phyloP scores from a whole-genome alignment of 2,113 vertebrate genomes.

The Uropsilus gracilis region DNA sequence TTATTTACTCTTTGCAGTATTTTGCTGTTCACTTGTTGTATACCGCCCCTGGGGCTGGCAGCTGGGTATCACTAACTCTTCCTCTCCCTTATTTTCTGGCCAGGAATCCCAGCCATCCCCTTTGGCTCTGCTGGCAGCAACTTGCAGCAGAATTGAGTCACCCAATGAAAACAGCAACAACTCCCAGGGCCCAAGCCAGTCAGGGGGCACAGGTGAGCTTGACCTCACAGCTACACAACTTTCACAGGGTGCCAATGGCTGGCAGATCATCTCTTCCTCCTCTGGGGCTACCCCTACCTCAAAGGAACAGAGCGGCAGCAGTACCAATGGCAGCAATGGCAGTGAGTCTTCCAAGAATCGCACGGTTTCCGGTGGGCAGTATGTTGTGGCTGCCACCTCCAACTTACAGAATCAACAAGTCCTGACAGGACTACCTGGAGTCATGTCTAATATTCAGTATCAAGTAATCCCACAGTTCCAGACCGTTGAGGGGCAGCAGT shows the following conservation, averaged over 20 bases:
- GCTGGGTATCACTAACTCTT: conserved; percentile 75
- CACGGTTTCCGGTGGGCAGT: conserved; percentile 88
- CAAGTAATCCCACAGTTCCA: conserved; percentile 98
- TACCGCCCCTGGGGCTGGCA: conserved; percentile 46
- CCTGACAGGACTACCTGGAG: conserved; percentile 91
- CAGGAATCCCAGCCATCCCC: conserved; percentile 97
- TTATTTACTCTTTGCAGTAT: conserved; percentile 42
- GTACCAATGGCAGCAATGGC: conserved; percentile 81
- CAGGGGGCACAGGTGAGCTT: conserved; percentile 88
- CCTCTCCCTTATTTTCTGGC: conserved; percentile 61
- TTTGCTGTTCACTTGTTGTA: conserved; percentile 25
- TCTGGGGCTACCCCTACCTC: conserved; percentile 87
- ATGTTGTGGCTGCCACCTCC: conserved; percentile 91
- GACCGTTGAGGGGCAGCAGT: conserved; percentile 95
- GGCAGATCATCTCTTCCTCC: conserved; percentile 93
- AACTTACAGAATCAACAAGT: conserved; percentile 93
- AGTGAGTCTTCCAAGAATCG: conserved; percentile 87
- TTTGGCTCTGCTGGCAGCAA: conserved; percentile 96
- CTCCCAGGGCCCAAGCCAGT: conserved; percentile 87
- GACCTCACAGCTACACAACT: conserved; percentile 92
- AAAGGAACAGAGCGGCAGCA: conserved; percentile 84
- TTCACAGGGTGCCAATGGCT: conserved; percentile 92
- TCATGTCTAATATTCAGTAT: conserved; percentile 97
- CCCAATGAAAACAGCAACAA: conserved; percentile 92
- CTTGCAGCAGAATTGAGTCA: conserved; percentile 97